Base-by-base conservation (phyloP, 2,113 vertebrate genomes). In the Alethe diademata region DNA sequence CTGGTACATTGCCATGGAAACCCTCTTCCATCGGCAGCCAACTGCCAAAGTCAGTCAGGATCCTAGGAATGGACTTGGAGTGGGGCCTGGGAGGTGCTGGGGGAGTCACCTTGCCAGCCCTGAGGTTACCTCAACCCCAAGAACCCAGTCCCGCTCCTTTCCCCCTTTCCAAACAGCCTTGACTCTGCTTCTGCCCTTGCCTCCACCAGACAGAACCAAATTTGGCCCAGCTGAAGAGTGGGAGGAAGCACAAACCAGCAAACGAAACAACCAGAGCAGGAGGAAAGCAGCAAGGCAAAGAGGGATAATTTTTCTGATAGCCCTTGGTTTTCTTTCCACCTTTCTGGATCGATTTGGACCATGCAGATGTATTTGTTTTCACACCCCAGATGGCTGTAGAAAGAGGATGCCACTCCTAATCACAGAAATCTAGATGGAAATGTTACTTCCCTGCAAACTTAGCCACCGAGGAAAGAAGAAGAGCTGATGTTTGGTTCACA, bases 1-100 rank as follows among this genome's bases (percentile, higher is more conserved):
- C 94, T 83, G 93, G 83, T 97, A 93, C 36, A 91, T 98, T 95
- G 88, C 98, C 96, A 98, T 98, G 96, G 97, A 97, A 98, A 98
- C 98, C 64, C 54, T 92, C 96, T 95, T 95, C 78, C 88, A 97
- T 66, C 33, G 5, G 50, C 95, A 96, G 86, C 84, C 95, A 96
- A 94, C 93, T 97, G 97, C 97, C 97, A 97, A 96, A 97, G 89
- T 95, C 92, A 97, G 96, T 97, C 96, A 97, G 92, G 69, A 97
- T 97, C 92, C 86, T 87, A 95, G 91, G 95, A 96, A 97, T 73
- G 87, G 90, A 85, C 64, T 95, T 96, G 87, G 92, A 97, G 78
- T 54, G 76, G 56, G 47, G 73, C 28, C 65, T 5, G 2, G 54
- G 35, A 88, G 78, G 53, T 45, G 8, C 13, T 86, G 26, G 33